Percentiles rank a stretch among this genome's conserved stretches.
phyloP scores from a whole-genome alignment of 1,140 invertebrate genomes.

The Myzus persicae region DNA sequence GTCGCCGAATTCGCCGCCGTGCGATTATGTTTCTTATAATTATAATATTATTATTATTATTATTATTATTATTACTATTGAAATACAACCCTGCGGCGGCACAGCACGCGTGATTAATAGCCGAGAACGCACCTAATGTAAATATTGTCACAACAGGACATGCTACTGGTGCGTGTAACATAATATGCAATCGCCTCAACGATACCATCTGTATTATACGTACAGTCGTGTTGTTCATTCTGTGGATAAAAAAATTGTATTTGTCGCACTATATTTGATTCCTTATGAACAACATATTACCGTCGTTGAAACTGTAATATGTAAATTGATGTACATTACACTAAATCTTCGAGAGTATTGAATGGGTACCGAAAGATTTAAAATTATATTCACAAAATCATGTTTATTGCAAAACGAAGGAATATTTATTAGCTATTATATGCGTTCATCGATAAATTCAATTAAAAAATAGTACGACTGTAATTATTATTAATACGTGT shows the following conservation, averaged over 20 bases:
- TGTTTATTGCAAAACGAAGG: background rate
- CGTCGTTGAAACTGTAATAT: background rate
- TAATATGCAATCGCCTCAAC: background rate
- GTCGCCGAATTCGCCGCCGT: background rate
- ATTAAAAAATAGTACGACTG: conserved; percentile 21
- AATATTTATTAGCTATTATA: background rate
- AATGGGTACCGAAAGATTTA: background rate
- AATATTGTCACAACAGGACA: conserved; percentile 38
- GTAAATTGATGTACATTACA: background rate
- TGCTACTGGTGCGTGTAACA: conserved; percentile 1
- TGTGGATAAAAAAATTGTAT: background rate
- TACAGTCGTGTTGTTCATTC: background rate
- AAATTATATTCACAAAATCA: background rate
- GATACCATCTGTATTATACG: background rate
- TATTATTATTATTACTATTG: background rate
- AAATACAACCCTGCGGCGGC: background rate
- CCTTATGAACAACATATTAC: background rate
- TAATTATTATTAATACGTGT: background rate
- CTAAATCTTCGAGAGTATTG: background rate
- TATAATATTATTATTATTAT: background rate
- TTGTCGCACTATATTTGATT: background rate
- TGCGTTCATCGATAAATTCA: background rate
- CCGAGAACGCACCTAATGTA: conserved; percentile 1
- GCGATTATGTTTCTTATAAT: background rate
- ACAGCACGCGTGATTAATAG: background rate